Evolutionary conservation across 2,113 vertebrate species (phyloP), one percentile per base, ranked within the genome.

Genomic region (Synchiropus splendidus): DNA sequence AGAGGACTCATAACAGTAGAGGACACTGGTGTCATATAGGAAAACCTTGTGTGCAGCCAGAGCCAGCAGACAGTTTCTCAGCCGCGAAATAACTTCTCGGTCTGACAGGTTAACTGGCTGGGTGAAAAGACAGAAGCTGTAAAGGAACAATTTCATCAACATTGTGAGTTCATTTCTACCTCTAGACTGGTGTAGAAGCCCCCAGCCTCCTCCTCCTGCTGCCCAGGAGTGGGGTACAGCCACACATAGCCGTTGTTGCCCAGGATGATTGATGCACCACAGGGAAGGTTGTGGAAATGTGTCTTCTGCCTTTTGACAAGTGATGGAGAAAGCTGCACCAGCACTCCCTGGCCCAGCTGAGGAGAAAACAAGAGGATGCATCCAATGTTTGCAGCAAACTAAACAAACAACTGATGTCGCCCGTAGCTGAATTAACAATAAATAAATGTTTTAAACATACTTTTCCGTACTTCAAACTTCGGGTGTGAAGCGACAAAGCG

Each of bases 391-490:
- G n/a, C n/a, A n/a, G n/a, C n/a, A n/a, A n/a, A n/a, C n/a, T n/a
- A n/a, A n/a, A n/a, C n/a, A n/a, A n/a, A n/a, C n/a, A n/a, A n/a
- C n/a, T n/a, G n/a, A n/a, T n/a, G n/a, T n/a, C n/a, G n/a, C n/a
- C n/a, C n/a, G n/a, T n/a, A n/a, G n/a, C n/a, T n/a, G n/a, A n/a
- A n/a, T n/a, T n/a, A n/a, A n/a, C n/a, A n/a, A n/a, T n/a, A n/a
- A n/a, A n/a, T 27, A 8, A 27, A 27, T 27, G 21, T 27, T 27
- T 27, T 27, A 1, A 21, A 67, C 79, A 83, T 67, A 97, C 94
- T 82, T 99, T 99, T 45, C 95, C 94, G 0, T 99, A 99, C 41
- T 94, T 98, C 48, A 99, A 86, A 72, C 95, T 99, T 51, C 94
- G 86, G 0, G 94, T 99, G 73, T 99, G 95, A 65, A 99, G 79